phyloP scores from a whole-genome alignment of 1,140 invertebrate genomes.

The Hylaeus anthracinus region DNA sequence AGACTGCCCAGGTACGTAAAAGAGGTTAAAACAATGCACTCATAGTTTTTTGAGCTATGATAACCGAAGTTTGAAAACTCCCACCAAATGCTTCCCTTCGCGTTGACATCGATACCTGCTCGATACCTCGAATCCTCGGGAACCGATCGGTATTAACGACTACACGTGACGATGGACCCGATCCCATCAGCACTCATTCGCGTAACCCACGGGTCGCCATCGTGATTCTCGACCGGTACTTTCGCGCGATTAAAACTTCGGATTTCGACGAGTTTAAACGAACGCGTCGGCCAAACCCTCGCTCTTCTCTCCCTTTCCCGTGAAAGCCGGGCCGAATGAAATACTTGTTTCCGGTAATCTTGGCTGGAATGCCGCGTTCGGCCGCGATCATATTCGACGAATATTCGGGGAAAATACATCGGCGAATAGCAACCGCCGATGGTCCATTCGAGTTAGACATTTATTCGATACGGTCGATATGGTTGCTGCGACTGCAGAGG shows the following conservation, averaged over 20 bases:
- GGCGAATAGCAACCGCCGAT: not conserved
- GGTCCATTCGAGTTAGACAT: not conserved
- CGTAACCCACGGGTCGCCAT: not conserved
- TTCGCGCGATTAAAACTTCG: constrained; percentile 38
- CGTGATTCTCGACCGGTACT: not conserved
- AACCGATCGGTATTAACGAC: too few species aligned
- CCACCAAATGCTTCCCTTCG: too few species aligned
- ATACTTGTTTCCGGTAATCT: not conserved
- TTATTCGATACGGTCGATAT: not conserved
- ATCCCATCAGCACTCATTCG: not conserved
- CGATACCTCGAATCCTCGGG: too few species aligned
- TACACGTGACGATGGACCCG: too few species aligned
- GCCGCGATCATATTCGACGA: not conserved
- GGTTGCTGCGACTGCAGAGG: too few species aligned
- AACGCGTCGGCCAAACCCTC: not conserved
- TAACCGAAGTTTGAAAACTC: too few species aligned
- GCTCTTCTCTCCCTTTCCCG: too few species aligned
- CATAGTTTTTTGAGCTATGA: too few species aligned
- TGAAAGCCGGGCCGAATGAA: not conserved
- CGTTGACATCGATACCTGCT: too few species aligned
- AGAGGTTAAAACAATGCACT: too few species aligned
- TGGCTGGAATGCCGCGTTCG: not conserved
- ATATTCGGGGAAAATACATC: not conserved
- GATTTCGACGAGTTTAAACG: not conserved
- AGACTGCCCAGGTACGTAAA: too few species aligned